These are phyloP conservation scores for Antedon mediterranea DNA, from an alignment of 53 echinoderm and acorn worm genomes.

Conservation along the genomic window DNA sequence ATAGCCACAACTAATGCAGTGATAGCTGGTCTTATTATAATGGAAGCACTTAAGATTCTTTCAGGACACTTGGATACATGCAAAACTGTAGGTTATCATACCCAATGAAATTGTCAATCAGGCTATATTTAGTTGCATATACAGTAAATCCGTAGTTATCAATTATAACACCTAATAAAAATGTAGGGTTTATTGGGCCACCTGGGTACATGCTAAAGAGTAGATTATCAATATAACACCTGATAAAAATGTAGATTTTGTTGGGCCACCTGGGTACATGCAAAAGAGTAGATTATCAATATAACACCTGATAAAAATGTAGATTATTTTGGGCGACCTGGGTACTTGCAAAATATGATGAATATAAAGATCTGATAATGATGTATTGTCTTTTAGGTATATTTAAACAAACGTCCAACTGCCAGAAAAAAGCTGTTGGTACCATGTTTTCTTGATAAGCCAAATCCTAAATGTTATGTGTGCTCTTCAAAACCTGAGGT, in stretches of 20 bases:
- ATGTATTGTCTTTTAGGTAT: constrained; percentile 36
- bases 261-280: too few species aligned
- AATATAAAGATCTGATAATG: too few species aligned
- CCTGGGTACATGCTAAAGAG: too few species aligned
- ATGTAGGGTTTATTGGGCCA: too few species aligned
- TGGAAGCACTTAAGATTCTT: constrained; percentile 74
- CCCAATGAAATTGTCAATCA: too few species aligned
- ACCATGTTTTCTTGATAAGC: constrained; percentile 52
- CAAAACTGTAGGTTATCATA: constrained; percentile 37
- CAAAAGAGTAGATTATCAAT: too few species aligned
- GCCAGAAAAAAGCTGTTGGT: constrained; percentile 58
- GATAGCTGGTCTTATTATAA: constrained; percentile 64
- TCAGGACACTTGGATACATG: constrained; percentile 49
- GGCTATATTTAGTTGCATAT: too few species aligned
- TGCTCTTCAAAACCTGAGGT: constrained; percentile 97
- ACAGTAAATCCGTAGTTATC: too few species aligned
- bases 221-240: too few species aligned
- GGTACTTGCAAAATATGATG: not conserved
- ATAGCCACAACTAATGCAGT: constrained; percentile 98
- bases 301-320: not conserved
- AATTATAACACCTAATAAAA: too few species aligned
- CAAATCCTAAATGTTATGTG: constrained; percentile 89
- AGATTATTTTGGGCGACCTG: not conserved
- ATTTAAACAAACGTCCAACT: constrained; percentile 51
- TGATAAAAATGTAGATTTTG: too few species aligned